phyloP scores from a whole-genome alignment of 2,797 vertebrate species.

The Spheniscus humboldti region DNA sequence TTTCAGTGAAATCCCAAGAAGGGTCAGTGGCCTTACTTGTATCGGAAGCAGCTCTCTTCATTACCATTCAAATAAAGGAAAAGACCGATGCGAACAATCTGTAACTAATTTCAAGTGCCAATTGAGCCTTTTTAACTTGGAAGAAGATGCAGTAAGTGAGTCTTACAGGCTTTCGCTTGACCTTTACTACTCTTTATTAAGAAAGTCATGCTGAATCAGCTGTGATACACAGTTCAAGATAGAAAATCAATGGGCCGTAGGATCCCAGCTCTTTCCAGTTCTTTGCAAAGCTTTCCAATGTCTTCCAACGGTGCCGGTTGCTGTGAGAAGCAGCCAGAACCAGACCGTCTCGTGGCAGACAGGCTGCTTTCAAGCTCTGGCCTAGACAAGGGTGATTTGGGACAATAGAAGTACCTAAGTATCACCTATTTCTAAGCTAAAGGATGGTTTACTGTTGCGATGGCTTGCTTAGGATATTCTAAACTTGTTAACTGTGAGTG shows the following conservation, averaged over 20 bases:
- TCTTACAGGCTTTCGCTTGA: not conserved
- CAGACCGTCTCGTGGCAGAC: not conserved
- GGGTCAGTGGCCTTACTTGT: constrained; percentile 35
- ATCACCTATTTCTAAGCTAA: not conserved
- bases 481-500: not conserved
- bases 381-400: not conserved
- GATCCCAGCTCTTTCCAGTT: not conserved
- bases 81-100: not conserved
- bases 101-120: constrained; percentile 38
- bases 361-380: not conserved
- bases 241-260: not conserved
- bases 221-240: not conserved
- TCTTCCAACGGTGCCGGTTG: fast-evolving
- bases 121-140: not conserved
- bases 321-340: fast-evolving
- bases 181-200: not conserved
- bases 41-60: constrained; percentile 26
- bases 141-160: not conserved
- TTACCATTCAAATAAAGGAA: not conserved
- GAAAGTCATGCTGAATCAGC: not conserved
- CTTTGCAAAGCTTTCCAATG: not conserved
- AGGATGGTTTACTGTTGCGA: fast-evolving
- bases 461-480: not conserved
- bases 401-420: not conserved
- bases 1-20: not conserved